These are phyloP conservation scores for Hippopotamyrus pictus DNA, from an alignment of 2,797 vertebrate species.

Conservation along the genomic window DNA sequence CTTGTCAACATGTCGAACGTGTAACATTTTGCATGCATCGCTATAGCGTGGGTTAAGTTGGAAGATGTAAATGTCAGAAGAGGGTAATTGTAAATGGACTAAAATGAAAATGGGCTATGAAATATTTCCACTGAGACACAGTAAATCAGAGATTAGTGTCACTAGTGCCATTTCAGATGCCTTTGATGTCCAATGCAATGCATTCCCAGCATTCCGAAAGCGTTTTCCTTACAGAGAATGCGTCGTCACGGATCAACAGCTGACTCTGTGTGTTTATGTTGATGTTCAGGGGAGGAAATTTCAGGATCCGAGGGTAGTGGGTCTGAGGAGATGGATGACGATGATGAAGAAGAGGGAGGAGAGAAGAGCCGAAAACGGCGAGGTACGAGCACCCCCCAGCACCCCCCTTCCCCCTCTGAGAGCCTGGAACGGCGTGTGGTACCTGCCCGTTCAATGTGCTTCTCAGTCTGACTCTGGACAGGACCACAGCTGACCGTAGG, in stretches of 20 bases:
- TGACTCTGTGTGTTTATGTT: not conserved
- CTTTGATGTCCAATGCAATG: not conserved
- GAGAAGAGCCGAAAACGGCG: constrained; percentile 80
- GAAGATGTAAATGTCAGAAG: not conserved
- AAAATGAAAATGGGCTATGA: not conserved
- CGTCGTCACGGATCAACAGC: not conserved
- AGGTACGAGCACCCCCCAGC: constrained; percentile 53
- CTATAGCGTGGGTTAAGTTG: not conserved
- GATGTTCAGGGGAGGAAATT: constrained; percentile 83
- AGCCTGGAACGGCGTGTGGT: not conserved
- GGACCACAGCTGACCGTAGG: not conserved
- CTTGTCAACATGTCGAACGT: not conserved
- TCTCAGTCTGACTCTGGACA: not conserved
- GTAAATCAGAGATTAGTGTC: not conserved
- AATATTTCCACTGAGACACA: not conserved
- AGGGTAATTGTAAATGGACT: not conserved
- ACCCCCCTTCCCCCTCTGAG: not conserved
- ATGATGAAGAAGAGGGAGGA: constrained; percentile 77
- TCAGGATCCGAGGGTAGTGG: constrained; percentile 90
- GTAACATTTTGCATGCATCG: not conserved
- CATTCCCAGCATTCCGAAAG: not conserved
- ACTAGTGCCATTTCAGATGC: not conserved
- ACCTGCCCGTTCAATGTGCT: not conserved
- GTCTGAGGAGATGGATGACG: constrained; percentile 89
- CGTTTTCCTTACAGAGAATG: not conserved